Evolutionary conservation across 1,140 invertebrate genomes (phyloP).

Genomic region (Yoshiicerus persimilis): DNA sequence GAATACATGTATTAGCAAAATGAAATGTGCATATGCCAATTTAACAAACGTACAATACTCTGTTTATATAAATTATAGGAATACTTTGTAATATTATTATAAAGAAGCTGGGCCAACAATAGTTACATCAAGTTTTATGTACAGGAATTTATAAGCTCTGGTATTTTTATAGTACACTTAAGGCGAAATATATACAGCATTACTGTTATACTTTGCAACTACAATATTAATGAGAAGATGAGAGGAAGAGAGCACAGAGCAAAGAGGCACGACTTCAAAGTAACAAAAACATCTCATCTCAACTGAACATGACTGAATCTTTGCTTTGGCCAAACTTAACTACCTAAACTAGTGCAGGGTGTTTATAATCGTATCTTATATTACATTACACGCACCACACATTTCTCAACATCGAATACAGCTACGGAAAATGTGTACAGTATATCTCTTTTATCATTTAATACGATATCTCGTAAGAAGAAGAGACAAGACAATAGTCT

Average conservation of each 20-base stretch:
- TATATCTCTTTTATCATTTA: background rate
- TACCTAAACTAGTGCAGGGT: background rate
- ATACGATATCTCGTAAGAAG: background rate
- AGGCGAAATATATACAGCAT: background rate
- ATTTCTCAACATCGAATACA: no score
- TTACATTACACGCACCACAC: no score
- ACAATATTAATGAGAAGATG: background rate
- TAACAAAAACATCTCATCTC: background rate
- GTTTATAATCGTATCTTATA: background rate
- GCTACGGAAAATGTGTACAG: no score
- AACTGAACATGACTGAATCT: background rate
- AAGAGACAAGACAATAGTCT: background rate
- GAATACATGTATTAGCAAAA: no score
- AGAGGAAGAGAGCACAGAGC: background rate
- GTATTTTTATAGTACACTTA: background rate
- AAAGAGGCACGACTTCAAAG: slow-evolving; percentile 3
- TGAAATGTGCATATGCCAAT: no score
- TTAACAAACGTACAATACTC: no score
- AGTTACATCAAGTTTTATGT: background rate
- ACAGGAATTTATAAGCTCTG: background rate
- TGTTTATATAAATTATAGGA: no score
- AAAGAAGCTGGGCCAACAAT: background rate
- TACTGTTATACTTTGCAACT: background rate
- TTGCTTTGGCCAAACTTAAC: background rate
- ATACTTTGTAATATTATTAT: background rate